Evolutionary conservation across 1,140 invertebrate species (phyloP), one percentile per base, ranked within the genome.

Genomic region (Druon quercuslanigerum): DNA sequence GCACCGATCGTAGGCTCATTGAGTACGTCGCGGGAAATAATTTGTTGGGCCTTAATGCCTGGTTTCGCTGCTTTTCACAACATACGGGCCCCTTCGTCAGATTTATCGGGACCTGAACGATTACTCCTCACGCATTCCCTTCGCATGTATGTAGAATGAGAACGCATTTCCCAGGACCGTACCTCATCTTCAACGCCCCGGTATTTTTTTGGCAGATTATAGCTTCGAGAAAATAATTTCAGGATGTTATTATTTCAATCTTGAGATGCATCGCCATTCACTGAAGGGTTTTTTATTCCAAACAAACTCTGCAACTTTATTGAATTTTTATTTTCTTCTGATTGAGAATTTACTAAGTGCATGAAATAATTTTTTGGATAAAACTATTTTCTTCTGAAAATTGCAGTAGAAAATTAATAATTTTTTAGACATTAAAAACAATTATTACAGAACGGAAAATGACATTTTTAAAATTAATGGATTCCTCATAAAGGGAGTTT

Each of bases 1-100:
- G 60, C 60, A 66, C 20, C 60, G 25, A 46, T 66, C 60, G 40
- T 16, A 60, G 12, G 4, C 60, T 66, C 57, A 16, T 66, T 40
- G 57, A 40, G 60, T 14, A 66, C 60, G 60, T 66, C 60, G 33
- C 60, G 60, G 13, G 33, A 66, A 66, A 66, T 66, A 66, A 66
- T 66, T 66, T 66, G 60, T 66, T 66, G 60, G 1, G 60, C 60
- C 60, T 13, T 66, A 66, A 66, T 66, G 60, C 60, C 33, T 33
- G 60, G 60, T 66, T 66, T 66, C 60, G 33, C 25, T 66, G 13
- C 25, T 46, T 66, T 66, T 40, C 60, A 66, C 60, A 20, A 66
- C 25, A 25, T 66, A 16, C 60, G 60, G 52, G n/a, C 52, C 52
- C 3, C 52, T 40, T 66, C 60, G 12, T 16, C 60, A 66, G 60